phyloP scores from a whole-genome alignment of 1,140 invertebrate genomes.

The Vanessa atalanta region DNA sequence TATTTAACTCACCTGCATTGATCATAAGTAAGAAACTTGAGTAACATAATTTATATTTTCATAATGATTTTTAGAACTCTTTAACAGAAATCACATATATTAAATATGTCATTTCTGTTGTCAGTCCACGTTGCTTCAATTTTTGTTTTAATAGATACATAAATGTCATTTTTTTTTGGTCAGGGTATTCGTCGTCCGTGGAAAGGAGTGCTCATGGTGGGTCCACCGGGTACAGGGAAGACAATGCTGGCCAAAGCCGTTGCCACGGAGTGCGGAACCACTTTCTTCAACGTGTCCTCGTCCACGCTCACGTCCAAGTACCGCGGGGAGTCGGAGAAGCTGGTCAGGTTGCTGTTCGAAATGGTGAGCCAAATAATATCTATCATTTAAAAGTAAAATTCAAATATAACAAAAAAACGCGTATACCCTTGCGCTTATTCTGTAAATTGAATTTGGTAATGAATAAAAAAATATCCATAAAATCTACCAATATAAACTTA shows the following conservation, averaged over 20 bases:
- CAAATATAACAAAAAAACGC: too few species aligned
- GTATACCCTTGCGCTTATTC: too few species aligned
- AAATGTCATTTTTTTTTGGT: conserved; percentile 13
- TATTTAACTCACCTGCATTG: too few species aligned
- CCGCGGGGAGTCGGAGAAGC: conserved; percentile 98
- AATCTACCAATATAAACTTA: too few species aligned
- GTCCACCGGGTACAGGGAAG: conserved; percentile 98
- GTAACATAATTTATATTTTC: too few species aligned
- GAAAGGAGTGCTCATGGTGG: conserved; percentile 98
- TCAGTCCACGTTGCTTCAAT: too few species aligned
- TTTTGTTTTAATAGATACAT: not conserved
- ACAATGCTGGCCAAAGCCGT: conserved; percentile 99
- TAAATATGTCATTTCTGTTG: too few species aligned
- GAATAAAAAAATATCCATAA: too few species aligned
- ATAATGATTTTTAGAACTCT: too few species aligned
- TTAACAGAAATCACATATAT: too few species aligned
- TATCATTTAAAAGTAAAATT: not conserved
- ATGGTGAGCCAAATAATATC: conserved; percentile 87
- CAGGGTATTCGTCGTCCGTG: conserved; percentile 90
- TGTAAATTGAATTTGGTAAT: too few species aligned
- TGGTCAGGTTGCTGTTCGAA: conserved; percentile 98
- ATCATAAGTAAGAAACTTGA: too few species aligned
- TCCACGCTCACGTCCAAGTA: conserved; percentile 99
- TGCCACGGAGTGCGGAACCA: conserved; percentile 99
- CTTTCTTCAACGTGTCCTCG: conserved; percentile 99